Conservation (phyloP, 2,113 vertebrate species). For the Mastomys natalensis region DNA sequence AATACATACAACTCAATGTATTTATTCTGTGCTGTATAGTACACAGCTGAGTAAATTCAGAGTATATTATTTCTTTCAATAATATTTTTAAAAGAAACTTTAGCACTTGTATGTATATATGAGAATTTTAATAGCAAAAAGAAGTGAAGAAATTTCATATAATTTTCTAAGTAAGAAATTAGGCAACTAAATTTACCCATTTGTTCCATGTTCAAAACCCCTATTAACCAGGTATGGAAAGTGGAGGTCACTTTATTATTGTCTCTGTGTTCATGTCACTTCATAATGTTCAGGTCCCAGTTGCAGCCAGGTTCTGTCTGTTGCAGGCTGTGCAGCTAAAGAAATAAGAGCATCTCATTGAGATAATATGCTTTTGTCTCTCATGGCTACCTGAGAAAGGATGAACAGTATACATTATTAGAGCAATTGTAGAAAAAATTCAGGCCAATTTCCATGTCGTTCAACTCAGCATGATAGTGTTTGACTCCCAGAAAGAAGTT, state of each 20-base stretch:
- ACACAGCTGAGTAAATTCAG: not conserved
- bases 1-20: not conserved
- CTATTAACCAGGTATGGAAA: slow-evolving; percentile 21
- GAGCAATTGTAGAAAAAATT: slow-evolving; percentile 48
- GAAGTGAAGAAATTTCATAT: not conserved
- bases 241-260: not conserved
- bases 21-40: not conserved
- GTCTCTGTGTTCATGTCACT: not conserved
- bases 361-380: slow-evolving; percentile 57
- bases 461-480: slow-evolving; percentile 24
- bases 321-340: slow-evolving; percentile 17
- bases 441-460: slow-evolving; percentile 67
- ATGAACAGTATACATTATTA: slow-evolving; percentile 60
- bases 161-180: slow-evolving; percentile 4
- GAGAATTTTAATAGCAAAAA: slow-evolving; percentile 9
- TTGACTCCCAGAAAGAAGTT: slow-evolving; percentile 55
- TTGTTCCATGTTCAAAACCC: not conserved
- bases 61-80: not conserved
- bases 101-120: not conserved
- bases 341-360: not conserved
- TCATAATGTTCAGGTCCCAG: not conserved
- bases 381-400: slow-evolving; percentile 26
- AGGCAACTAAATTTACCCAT: not conserved
- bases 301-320: not conserved
- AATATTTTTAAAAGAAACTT: not conserved